Percentiles rank a stretch among this genome's conserved stretches.
phyloP scores from a whole-genome alignment of 2,888 invertebrate species.

The Actias luna region DNA sequence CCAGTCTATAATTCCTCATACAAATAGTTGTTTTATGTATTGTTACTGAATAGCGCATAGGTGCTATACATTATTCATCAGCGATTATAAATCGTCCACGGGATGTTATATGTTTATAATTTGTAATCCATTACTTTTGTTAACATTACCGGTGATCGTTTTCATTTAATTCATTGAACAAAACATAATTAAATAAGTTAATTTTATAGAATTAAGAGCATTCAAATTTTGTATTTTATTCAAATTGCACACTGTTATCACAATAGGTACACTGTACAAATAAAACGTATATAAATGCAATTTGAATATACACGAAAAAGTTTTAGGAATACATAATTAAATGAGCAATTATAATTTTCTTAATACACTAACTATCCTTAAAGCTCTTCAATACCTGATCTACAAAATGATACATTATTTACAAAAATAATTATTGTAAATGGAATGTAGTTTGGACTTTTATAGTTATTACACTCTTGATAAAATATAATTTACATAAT shows the following conservation, averaged over 20 bases:
- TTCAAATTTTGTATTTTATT: background rate
- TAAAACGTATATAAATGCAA: conserved; percentile 54
- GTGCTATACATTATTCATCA: background rate
- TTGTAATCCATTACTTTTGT: too few relatives aligned
- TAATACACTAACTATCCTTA: conserved; percentile 65
- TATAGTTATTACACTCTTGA: conserved; percentile 50
- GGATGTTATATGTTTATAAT: background rate
- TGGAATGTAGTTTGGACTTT: conserved; percentile 79
- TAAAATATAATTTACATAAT: conserved; percentile 57
- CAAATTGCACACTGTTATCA: background rate
- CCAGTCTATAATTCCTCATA: background rate
- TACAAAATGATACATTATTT: conserved; percentile 58
- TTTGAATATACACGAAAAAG: conserved; percentile 38
- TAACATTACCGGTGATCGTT: too few relatives aligned
- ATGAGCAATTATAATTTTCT: conserved; percentile 71
- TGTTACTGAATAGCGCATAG: background rate
- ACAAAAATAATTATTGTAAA: conserved; percentile 63
- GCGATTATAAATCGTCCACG: background rate
- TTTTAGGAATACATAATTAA: conserved; percentile 49
- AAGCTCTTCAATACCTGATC: conserved; percentile 71
- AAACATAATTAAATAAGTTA: background rate
- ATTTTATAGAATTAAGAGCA: background rate
- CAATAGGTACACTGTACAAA: background rate
- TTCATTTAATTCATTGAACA: background rate
- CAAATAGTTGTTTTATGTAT: background rate